phyloP scores from a whole-genome alignment of 2,797 vertebrate species.

The Danio kyathit region DNA sequence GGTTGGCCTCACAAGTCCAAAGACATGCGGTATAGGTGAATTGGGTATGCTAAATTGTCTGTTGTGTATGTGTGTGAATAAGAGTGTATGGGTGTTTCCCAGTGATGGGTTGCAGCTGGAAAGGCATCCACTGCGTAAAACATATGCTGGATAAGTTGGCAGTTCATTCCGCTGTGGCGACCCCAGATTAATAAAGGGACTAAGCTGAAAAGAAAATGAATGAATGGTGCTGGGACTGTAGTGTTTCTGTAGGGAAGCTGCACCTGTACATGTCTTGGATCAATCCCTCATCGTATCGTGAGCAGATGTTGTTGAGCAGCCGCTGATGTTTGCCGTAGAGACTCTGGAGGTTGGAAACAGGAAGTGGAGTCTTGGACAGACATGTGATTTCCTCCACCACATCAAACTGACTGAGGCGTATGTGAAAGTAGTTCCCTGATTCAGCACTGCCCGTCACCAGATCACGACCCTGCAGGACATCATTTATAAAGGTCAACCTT shows the following conservation, averaged over 20 bases:
- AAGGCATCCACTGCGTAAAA: no score
- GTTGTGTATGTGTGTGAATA: no score
- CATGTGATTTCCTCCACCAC: constrained; percentile 89
- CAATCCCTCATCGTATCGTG: constrained; percentile 75
- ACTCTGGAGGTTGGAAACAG: constrained; percentile 86
- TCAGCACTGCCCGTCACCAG: constrained; percentile 81
- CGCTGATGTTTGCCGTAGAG: constrained; percentile 89
- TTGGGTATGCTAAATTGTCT: no score
- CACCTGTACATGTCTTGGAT: constrained; percentile 91
- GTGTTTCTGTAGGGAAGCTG: not conserved
- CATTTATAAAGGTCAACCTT: not conserved
- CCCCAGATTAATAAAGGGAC: no score
- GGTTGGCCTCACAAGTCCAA: no score
- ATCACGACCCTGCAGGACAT: constrained; percentile 75
- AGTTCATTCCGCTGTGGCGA: no score
- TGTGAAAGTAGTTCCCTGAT: constrained; percentile 86
- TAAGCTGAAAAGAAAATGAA: no score
- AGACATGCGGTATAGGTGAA: no score
- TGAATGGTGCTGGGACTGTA: not conserved
- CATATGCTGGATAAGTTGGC: no score
- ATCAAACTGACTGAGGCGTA: constrained; percentile 79
- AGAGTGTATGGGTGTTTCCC: no score
- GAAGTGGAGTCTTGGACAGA: constrained; percentile 83
- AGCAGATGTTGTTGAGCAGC: constrained; percentile 86
- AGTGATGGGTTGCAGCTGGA: no score